phyloP scores from a whole-genome alignment of 2,888 invertebrate genomes.

The Marronus borbonicus region DNA sequence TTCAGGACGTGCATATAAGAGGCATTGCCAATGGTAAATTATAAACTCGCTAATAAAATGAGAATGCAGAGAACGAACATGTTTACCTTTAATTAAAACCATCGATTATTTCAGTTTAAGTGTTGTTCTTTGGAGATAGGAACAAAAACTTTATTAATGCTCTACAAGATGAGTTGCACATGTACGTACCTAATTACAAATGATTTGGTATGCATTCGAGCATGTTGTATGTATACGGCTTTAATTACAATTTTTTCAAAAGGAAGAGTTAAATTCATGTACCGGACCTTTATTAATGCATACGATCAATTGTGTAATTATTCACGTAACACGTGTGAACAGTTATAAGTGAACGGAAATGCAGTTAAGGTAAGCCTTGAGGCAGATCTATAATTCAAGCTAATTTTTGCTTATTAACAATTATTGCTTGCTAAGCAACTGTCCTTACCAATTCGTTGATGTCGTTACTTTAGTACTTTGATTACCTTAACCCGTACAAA shows the following conservation, averaged over 20 bases:
- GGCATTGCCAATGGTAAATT: constrained; percentile 41
- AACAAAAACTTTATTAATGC: constrained; percentile 43
- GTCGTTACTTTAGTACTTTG: no score
- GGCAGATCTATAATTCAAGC: no score
- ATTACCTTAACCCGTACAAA: no score
- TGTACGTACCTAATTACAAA: constrained; percentile 38
- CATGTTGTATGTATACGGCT: not conserved
- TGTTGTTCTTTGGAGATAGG: constrained; percentile 43
- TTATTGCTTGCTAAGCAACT: no score
- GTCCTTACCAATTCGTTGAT: no score
- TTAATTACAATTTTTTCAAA: constrained; percentile 22
- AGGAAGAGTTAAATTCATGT: constrained; percentile 2
- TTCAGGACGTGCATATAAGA: constrained; percentile 36
- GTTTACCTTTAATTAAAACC: constrained; percentile 47
- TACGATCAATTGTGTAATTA: not conserved
- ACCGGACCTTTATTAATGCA: not conserved
- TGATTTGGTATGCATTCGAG: constrained; percentile 23
- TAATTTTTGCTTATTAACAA: no score
- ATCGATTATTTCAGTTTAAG: constrained; percentile 43
- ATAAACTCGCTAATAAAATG: constrained; percentile 44
- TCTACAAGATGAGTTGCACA: constrained; percentile 14
- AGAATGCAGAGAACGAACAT: constrained; percentile 41
- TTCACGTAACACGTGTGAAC: no score
- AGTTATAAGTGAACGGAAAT: no score
- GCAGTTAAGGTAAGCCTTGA: no score